Evolutionary conservation across 1,140 invertebrate species (phyloP), one percentile per base, ranked within the genome.

Genomic region (Apolygus lucorum): DNA sequence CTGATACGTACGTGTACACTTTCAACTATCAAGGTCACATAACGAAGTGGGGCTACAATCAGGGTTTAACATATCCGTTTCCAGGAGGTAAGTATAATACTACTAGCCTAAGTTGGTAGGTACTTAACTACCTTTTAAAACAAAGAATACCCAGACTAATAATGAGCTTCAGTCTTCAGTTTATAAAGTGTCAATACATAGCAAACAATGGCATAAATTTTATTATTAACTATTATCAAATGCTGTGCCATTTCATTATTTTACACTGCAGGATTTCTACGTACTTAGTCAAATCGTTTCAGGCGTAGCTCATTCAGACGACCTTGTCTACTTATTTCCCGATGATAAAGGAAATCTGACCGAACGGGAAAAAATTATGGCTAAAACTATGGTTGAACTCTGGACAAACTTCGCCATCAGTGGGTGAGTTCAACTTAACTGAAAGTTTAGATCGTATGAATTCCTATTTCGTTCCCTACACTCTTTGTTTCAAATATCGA

Each of bases 241-340:
- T n/a, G n/a, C n/a, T n/a, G n/a, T n/a, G n/a, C n/a, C n/a, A n/a
- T n/a, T n/a, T n/a, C n/a, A n/a, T n/a, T n/a, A n/a, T n/a, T n/a
- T n/a, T n/a, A n/a, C n/a, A n/a, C n/a, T n/a, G 42, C 28, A 11
- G 17, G 25, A 8, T 17, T 25, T 13, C 14, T 13, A 52, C 11
- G 11, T 52, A 52, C 11, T 52, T 52, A n/a, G n/a, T n/a, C n/a
- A n/a, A n/a, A n/a, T 28, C 49, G 71, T 72, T 75, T 0, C 69
- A 81, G 82, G 82, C 2, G 77, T 82, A 0, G 29, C 72, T 13
- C 82, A 84, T 70, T 74, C 74, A 0, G 82, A 84, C 62, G 82
- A 84, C 2, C 52, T 83, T 1, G 74, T 79, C 67, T 84, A 81
- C 72, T 68, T 82, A 13, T 81, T 83, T 70, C 81, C 77, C 2